Evolutionary conservation across 2,888 invertebrate species (phyloP), one percentile per base, ranked within the genome.

Genomic region (Cartodere bifasciata): DNA sequence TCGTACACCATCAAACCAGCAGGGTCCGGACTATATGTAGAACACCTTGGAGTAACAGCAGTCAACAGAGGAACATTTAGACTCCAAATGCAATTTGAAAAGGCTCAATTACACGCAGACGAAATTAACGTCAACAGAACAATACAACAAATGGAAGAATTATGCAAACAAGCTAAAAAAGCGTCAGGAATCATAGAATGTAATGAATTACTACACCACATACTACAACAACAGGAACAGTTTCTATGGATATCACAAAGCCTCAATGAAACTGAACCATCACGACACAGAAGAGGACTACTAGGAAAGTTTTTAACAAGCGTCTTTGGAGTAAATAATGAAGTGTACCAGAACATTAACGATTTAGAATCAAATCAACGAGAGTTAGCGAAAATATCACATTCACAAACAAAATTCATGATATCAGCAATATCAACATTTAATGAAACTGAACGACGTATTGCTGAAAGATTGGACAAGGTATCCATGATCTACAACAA

Each of bases 321-420:
- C 2, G 13, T 31, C 2, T 35, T 35, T 13, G 35, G 35, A 2
- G 31, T 31, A 12, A 35, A 35, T 16, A 28, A 35, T 15, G 24
- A 35, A 28, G 28, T 35, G 2, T 35, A 35, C 15, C 12, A 17
- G 14, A 28, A 35, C 14, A 35, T 35, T 5, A 24, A 27, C 1
- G 17, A 6, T 2, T 16, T 35, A 9, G 20, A 35, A 3, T 28
- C 31, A 23, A 35, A 31, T 23, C 35, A 35, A 28, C 9, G 17
- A 1, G 28, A 35, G 15, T 10, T 35, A 2, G 28, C 31, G 11
- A 4, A 13, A 10, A 12, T 28, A 4, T 35, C 35, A 10, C 10
- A 31, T 5, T 31, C 27, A 22, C 34, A 34, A 16, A 34, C 34
- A 1, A 34, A 23, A n/a, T 13, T 34, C 2, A 34, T 29, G 29